Conservation (phyloP, 2,888 invertebrate species). For the Alsophila aescularia region DNA sequence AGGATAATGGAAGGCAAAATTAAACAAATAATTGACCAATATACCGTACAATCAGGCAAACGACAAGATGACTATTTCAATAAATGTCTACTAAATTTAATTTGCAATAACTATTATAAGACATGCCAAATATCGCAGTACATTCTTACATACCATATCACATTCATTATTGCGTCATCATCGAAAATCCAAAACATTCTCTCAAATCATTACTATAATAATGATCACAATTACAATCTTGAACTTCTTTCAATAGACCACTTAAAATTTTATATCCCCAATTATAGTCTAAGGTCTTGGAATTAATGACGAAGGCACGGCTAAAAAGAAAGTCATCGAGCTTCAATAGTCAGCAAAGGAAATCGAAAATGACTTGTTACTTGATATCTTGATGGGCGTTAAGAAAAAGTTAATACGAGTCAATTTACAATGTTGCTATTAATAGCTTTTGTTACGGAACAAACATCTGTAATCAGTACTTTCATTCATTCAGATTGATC, state of each 20-base stretch:
- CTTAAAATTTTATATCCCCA: slow-evolving; percentile 17
- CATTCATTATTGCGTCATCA: no score
- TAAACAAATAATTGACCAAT: no score
- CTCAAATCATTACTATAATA: no score
- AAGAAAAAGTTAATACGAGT: slow-evolving; percentile 10
- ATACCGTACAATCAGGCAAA: no score
- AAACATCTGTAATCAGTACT: slow-evolving; percentile 1
- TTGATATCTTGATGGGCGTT: slow-evolving; percentile 13
- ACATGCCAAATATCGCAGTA: no score
- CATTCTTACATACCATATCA: no score
- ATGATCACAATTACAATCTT: neutral
- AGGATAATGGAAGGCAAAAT: no score
- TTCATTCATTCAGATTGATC: neutral
- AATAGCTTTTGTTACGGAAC: neutral
- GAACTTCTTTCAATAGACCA: slow-evolving; percentile 1
- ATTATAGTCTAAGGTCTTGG: slow-evolving; percentile 11
- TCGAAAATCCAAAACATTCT: no score
- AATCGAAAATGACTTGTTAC: slow-evolving; percentile 21
- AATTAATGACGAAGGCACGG: neutral
- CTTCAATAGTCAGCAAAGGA: slow-evolving; percentile 7
- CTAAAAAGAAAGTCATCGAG: slow-evolving; percentile 18
- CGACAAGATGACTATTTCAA: no score
- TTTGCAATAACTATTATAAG: no score
- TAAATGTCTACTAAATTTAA: no score
- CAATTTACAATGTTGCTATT: slow-evolving; percentile 5